phyloP scores from a whole-genome alignment of 1,140 invertebrate genomes.

The Rhopalosiphum padi region DNA sequence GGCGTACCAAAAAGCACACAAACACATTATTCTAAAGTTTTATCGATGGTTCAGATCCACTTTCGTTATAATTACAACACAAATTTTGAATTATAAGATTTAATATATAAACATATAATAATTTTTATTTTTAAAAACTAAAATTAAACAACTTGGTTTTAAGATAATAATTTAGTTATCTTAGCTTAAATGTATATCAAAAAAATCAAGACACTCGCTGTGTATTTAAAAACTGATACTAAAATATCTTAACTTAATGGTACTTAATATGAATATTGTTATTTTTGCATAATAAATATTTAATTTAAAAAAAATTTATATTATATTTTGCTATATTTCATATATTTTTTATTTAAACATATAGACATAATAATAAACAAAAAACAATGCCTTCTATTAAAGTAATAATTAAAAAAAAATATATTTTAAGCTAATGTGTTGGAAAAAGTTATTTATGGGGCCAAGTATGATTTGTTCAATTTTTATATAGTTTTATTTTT shows the following conservation, averaged over 20 bases:
- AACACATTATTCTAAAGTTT: not conserved
- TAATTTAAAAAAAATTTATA: not conserved
- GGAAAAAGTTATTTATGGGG: not conserved
- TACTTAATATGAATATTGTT: not conserved
- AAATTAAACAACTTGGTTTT: not conserved
- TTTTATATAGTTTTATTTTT: conserved; percentile 3
- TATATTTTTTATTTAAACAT: not conserved
- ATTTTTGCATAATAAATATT: conserved; percentile 8
- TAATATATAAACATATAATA: not conserved
- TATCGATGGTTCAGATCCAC: not conserved
- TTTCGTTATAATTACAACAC: not conserved
- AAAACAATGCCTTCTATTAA: not conserved
- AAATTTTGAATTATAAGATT: not conserved
- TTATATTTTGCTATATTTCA: not conserved
- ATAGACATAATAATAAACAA: not conserved
- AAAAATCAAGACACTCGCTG: not conserved
- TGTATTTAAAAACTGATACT: not conserved
- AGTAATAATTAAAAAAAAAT: not conserved
- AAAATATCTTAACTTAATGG: not conserved
- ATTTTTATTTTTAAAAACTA: not conserved
- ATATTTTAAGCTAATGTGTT: not conserved
- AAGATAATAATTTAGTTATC: not conserved
- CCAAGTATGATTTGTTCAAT: not conserved
- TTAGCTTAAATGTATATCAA: not conserved
- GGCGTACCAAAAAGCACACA: not conserved